A percentile compares a stretch with the other conserved stretches of the same genome.
phyloP scores from a whole-genome alignment of 2,113 vertebrate genomes.

The Brienomyrus brachyistius region DNA sequence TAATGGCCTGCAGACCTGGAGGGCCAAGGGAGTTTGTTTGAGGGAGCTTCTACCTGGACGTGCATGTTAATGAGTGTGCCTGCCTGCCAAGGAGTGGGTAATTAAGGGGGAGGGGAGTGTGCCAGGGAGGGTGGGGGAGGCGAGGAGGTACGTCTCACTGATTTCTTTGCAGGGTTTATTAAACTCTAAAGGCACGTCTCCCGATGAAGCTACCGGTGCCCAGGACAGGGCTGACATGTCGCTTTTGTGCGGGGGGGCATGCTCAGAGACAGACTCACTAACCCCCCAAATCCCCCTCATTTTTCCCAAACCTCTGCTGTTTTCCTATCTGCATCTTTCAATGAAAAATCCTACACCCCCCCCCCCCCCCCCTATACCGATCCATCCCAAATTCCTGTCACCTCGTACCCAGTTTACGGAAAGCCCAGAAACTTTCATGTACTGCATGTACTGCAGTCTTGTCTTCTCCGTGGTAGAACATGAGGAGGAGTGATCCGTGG shows the following conservation, averaged over 20 bases:
- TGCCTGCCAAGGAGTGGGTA: slow-evolving; percentile 9
- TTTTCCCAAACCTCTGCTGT: slow-evolving; percentile 10
- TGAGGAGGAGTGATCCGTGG: not conserved
- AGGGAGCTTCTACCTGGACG: slow-evolving; percentile 17
- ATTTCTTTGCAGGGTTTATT: slow-evolving; percentile 17
- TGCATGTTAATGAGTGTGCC: slow-evolving; percentile 23
- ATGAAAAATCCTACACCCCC: no score
- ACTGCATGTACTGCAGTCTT: not conserved
- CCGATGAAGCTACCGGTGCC: slow-evolving; percentile 12
- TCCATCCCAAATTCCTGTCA: not conserved
- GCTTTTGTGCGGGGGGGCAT: not conserved
- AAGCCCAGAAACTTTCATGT: not conserved
- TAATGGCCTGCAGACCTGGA: slow-evolving; percentile 22
- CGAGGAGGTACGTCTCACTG: not conserved
- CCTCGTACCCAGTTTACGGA: not conserved
- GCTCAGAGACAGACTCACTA: not conserved
- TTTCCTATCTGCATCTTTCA: not conserved
- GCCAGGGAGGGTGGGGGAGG: not conserved
- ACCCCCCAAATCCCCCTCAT: slow-evolving; percentile 9
- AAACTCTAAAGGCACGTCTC: slow-evolving; percentile 27
- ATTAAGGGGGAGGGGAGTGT: slow-evolving; percentile 17
- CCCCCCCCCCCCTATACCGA: not conserved
- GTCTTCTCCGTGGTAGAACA: not conserved
- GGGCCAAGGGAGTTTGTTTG: slow-evolving; percentile 2
- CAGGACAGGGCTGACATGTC: not conserved